Evolutionary conservation across 2,888 invertebrate species (phyloP).

Genomic region (Smittia aterrima): DNA sequence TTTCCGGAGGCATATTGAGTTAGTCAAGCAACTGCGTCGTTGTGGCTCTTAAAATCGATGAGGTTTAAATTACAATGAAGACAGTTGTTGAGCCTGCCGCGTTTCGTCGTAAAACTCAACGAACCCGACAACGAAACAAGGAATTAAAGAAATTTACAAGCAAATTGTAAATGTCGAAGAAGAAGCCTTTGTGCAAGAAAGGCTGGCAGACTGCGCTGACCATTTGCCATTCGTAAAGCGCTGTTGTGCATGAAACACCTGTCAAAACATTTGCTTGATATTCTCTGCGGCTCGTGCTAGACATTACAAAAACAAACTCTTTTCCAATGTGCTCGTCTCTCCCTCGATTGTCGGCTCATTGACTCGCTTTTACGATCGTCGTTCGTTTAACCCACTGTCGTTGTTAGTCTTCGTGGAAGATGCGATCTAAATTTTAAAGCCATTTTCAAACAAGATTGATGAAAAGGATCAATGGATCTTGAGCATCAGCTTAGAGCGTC

Average conservation of each 20-base stretch:
- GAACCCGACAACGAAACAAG: background rate
- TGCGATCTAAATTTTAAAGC: background rate
- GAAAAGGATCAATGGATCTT: too few species aligned
- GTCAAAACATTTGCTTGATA: constrained; percentile 42
- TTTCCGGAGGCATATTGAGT: background rate
- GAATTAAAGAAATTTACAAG: constrained; percentile 4
- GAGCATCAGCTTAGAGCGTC: too few species aligned
- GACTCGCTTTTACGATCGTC: constrained; percentile 15
- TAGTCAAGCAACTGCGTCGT: background rate
- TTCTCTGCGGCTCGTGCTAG: constrained; percentile 31
- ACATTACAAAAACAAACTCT: background rate
- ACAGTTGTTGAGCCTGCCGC: background rate
- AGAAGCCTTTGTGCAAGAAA: background rate
- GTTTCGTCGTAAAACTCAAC: background rate
- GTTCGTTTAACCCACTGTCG: background rate
- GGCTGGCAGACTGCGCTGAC: constrained; percentile 11
- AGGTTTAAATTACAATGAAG: background rate
- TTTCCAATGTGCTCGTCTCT: background rate
- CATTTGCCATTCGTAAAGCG: constrained; percentile 9
- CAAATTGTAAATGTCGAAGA: background rate
- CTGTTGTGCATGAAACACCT: constrained; percentile 30
- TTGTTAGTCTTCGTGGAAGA: background rate
- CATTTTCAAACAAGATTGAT: too few species aligned
- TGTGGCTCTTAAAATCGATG: background rate
- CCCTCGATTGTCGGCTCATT: constrained; percentile 20